Conservation (phyloP, 1,140 invertebrate species). For the Calliopsis andreniformis region DNA sequence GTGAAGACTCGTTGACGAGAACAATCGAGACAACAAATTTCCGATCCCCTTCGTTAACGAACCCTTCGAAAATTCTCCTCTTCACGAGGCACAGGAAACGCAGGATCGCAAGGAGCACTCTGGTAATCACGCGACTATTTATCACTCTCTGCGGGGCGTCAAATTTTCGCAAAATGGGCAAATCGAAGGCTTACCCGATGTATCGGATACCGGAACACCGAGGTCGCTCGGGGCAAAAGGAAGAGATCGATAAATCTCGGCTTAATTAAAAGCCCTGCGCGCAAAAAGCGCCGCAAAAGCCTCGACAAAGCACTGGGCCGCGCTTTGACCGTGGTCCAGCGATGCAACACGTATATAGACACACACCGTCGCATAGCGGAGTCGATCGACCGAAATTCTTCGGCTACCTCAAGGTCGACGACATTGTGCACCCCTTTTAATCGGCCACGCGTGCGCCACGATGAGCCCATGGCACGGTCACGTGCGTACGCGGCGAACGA, state of each 20-base stretch:
- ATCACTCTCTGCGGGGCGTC: constrained; percentile 14
- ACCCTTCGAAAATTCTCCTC: too few species aligned
- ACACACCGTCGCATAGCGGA: not conserved
- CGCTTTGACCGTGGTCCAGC: constrained; percentile 26
- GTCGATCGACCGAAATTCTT: constrained; percentile 28
- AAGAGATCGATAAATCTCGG: constrained; percentile 33
- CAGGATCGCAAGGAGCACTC: too few species aligned
- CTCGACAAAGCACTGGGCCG: constrained; percentile 26
- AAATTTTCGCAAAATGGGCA: constrained; percentile 4
- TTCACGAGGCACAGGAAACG: not conserved
- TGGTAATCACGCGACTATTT: too few species aligned
- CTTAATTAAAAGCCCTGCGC: constrained; percentile 41
- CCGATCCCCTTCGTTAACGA: too few species aligned
- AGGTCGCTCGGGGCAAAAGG: constrained; percentile 13
- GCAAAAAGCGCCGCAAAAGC: constrained; percentile 34
- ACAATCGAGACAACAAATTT: too few species aligned
- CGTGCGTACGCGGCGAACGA: constrained; percentile 55
- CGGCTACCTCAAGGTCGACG: constrained; percentile 52
- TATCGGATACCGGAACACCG: constrained; percentile 30
- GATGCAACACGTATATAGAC: constrained; percentile 8
- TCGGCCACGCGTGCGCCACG: constrained; percentile 51
- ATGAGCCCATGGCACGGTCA: constrained; percentile 37
- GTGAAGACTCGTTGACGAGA: too few species aligned
- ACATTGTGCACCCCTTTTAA: constrained; percentile 56
- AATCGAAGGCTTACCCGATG: constrained; percentile 21